Conservation (phyloP, 1,140 invertebrate genomes). For the Halictus rubicundus region DNA sequence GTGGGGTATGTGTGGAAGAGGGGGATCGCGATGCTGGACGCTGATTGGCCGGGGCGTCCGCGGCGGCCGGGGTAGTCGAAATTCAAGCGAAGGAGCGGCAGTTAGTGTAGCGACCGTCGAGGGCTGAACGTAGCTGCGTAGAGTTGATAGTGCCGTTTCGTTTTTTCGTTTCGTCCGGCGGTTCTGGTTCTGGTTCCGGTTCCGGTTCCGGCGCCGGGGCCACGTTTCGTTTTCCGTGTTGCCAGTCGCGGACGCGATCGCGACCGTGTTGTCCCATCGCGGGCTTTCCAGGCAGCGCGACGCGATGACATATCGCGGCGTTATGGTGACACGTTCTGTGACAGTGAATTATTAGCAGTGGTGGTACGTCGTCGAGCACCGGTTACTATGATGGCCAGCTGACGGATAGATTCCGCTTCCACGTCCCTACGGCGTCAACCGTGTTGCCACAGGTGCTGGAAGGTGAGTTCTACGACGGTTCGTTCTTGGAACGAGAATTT, state of each 20-base stretch:
- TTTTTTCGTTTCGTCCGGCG: slow-evolving; percentile 11
- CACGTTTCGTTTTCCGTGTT: background rate
- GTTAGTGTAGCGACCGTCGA: slow-evolving; percentile 72
- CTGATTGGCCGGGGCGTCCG: slow-evolving; percentile 50
- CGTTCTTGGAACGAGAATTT: too few relatives aligned
- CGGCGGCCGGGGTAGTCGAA: slow-evolving; percentile 54
- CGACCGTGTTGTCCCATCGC: background rate
- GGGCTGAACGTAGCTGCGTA: slow-evolving; percentile 69
- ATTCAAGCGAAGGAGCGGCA: slow-evolving; percentile 65
- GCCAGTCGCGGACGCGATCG: background rate
- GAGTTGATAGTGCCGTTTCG: slow-evolving; percentile 55
- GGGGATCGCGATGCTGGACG: background rate
- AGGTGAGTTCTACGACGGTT: slow-evolving; percentile 48
- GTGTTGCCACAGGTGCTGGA: slow-evolving; percentile 59
- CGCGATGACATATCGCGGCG: slow-evolving; percentile 42
- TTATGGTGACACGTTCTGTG: slow-evolving; percentile 38
- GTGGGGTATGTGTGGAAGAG: background rate
- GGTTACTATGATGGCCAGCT: slow-evolving; percentile 66
- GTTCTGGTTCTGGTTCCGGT: background rate
- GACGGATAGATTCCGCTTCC: slow-evolving; percentile 65
- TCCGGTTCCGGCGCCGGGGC: background rate
- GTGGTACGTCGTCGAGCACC: slow-evolving; percentile 28
- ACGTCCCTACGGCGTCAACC: slow-evolving; percentile 52
- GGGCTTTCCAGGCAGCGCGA: background rate
- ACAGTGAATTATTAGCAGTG: slow-evolving; percentile 51